Evolutionary conservation across 1,140 invertebrate species (phyloP), one percentile per base, ranked within the genome.

Genomic region (Papilio machaon): DNA sequence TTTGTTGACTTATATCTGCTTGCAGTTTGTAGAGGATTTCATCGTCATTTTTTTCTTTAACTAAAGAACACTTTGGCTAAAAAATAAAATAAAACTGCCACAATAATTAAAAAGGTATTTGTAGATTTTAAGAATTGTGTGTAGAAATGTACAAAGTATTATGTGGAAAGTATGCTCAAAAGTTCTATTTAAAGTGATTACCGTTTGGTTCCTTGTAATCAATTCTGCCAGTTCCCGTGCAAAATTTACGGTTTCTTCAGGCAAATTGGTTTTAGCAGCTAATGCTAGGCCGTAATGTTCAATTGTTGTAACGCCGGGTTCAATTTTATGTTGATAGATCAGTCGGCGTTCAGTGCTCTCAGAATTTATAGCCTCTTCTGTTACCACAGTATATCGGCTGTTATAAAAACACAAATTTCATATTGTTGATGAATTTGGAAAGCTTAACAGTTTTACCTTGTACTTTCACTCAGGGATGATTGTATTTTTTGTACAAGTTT

Each of bases 211-310:
- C 54, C 82, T 86, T 3, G 73, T 58, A 58, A 95, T 94, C 11
- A 95, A 67, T 82, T 91, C 88, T 17, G 90, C 89, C 0, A 95
- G 82, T 83, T 95, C 94, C 81, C 83, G 86, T 23, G 95, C 95
- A 46, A 95, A 84, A 79, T 91, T 89, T 5, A 95, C 86, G 19
- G 90, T 92, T 46, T 89, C 87, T 85, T 89, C 83, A 0, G 95
- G 94, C 52, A 95, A 85, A 86, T 95, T 93, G 2, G 95, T 95
- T 85, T 90, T 94, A 64, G 89, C 88, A 30, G 95, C 95, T 70
- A 95, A 82, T 17, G 90, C 84, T 64, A 95, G 80, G 2, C 94
- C 95, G 76, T 95, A 95, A 58, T 91, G 83, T 43, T 95, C 87
- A 15, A 95, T 88, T 52, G 87, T 89, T 1, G 91, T 94, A 0